Conservation (phyloP, 2,797 vertebrate species). For the Eulemur rubriventer region DNA sequence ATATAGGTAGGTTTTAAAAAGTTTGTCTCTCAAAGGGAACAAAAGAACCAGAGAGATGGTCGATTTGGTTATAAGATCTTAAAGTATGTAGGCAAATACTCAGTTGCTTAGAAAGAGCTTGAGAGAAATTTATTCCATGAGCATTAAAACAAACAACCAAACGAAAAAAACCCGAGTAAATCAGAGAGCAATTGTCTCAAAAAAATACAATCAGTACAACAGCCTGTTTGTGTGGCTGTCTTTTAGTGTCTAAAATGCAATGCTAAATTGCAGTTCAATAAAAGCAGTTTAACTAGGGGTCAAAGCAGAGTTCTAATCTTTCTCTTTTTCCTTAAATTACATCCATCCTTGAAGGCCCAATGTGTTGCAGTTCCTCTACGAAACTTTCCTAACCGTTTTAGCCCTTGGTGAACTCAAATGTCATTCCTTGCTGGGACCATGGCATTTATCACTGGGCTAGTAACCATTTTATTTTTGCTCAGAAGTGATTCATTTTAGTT, state of each 20-base stretch:
- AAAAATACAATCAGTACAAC: neutral
- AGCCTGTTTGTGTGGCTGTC: neutral
- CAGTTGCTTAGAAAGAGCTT: neutral
- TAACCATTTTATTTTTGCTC: constrained; percentile 21
- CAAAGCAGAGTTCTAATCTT: neutral
- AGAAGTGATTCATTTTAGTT: neutral
- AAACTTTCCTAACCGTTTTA: neutral
- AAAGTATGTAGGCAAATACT: neutral
- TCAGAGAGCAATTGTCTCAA: neutral
- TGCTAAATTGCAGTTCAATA: neutral
- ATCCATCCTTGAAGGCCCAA: neutral
- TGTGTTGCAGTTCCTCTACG: neutral
- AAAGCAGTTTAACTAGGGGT: neutral
- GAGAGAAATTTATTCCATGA: neutral
- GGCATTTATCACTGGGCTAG: neutral
- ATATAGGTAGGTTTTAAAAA: neutral
- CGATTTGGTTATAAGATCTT: neutral
- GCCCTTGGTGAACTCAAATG: neutral
- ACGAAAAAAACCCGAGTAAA: neutral
- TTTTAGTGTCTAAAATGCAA: neutral
- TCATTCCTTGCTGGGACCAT: neutral
- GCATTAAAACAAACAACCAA: neutral
- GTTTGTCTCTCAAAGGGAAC: neutral
- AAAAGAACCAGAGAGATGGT: neutral
- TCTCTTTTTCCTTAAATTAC: neutral